A percentile compares a stretch with the other conserved stretches of the same genome.
These are phyloP conservation scores for Nestor notabilis DNA, from an alignment of 2,113 vertebrate genomes.

Conservation along the genomic window DNA sequence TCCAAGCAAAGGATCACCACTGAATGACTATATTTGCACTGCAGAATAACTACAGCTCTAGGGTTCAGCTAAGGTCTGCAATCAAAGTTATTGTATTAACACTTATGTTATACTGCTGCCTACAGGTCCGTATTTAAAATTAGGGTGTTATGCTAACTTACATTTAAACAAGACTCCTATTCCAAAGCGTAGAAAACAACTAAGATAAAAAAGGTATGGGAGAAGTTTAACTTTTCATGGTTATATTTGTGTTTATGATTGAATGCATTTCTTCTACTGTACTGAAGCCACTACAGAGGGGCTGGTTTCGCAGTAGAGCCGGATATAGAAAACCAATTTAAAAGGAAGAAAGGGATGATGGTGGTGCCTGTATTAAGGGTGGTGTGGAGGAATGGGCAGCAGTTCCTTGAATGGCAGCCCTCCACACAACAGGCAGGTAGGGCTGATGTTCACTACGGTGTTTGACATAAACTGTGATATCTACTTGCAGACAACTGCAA, in stretches of 20 bases:
- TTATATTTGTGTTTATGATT: neutral
- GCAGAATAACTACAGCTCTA: neutral
- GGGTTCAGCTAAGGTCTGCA: constrained; percentile 49
- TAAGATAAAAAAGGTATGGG: neutral
- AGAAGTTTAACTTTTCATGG: neutral
- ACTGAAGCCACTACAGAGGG: neutral
- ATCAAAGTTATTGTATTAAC: neutral
- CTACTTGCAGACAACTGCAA: neutral
- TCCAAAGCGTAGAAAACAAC: neutral
- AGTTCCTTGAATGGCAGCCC: neutral
- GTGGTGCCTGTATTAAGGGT: neutral
- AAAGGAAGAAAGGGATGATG: neutral
- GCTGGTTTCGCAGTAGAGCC: neutral
- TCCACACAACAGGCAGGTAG: neutral
- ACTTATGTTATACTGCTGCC: constrained; percentile 56
- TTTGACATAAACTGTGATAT: neutral
- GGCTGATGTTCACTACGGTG: neutral
- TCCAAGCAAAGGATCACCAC: constrained; percentile 38
- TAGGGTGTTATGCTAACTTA: neutral
- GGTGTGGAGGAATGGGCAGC: neutral
- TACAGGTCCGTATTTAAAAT: constrained; percentile 43
- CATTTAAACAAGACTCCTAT: neutral
- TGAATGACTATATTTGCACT: neutral
- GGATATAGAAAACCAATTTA: neutral
- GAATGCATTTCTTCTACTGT: neutral